These are phyloP conservation scores for Apodemia mormo DNA, from an alignment of 2,888 invertebrate genomes.

Conservation along the genomic window DNA sequence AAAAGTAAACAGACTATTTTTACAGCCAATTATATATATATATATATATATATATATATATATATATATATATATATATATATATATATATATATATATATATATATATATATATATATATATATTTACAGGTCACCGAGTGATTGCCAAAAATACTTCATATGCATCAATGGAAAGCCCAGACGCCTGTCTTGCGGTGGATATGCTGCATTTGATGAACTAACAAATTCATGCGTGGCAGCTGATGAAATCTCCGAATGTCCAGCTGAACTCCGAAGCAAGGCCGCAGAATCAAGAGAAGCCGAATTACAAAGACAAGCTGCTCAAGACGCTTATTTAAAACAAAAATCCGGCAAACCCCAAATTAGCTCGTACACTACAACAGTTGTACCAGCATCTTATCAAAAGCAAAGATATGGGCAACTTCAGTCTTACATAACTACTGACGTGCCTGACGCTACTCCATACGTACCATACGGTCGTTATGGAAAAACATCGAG, in stretches of 20 bases:
- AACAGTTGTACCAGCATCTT: background rate
- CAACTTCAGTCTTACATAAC: background rate
- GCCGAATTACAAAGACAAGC: conserved; percentile 54
- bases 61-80: too few relatives aligned
- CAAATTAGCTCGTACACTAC: background rate
- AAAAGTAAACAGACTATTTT: background rate
- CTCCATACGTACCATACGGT: conserved; percentile 7
- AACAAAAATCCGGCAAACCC: conserved; percentile 24
- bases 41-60: too few relatives aligned
- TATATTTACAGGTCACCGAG: conserved; percentile 69
- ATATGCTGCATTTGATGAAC: conserved; percentile 89
- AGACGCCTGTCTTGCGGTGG: conserved; percentile 89
- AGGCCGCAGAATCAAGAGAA: conserved; percentile 55
- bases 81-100: too few relatives aligned
- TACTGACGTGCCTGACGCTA: background rate
- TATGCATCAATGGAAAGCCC: conserved; percentile 88
- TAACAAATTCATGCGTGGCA: conserved; percentile 87
- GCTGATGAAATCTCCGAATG: conserved; percentile 90
- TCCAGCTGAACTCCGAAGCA: conserved; percentile 62
- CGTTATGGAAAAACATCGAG: conserved; percentile 18
- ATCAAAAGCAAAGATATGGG: background rate
- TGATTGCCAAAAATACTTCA: conserved; percentile 90
- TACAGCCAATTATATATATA: too few relatives aligned
- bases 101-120: background rate
- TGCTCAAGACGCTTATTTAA: conserved; percentile 51